phyloP scores from a whole-genome alignment of 2,113 vertebrate genomes.

The Pterophyllum scalare region DNA sequence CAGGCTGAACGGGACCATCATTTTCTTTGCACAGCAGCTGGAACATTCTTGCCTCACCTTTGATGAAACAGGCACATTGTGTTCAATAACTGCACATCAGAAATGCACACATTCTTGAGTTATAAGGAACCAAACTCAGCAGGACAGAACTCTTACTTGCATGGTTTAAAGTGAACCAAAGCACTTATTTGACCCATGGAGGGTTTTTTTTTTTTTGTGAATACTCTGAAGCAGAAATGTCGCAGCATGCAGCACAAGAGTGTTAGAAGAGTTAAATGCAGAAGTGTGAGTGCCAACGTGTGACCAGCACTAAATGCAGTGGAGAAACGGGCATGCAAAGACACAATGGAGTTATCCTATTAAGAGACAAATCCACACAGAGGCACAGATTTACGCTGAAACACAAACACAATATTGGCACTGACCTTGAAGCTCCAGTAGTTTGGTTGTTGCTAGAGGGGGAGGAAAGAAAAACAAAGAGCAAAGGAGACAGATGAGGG shows the following conservation, averaged over 20 bases:
- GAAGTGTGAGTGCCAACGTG: conserved; percentile 23
- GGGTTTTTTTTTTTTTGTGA: accelerated
- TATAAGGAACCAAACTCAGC: not conserved
- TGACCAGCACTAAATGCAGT: conserved; percentile 5
- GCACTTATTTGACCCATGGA: not conserved
- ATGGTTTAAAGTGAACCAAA: not conserved
- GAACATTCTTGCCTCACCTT: not conserved
- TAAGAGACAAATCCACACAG: conserved; percentile 58
- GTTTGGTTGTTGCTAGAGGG: conserved; percentile 89
- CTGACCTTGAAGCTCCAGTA: conserved; percentile 99
- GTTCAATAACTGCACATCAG: not conserved
- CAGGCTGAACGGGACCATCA: not conserved
- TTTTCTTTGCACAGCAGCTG: not conserved
- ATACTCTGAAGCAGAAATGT: not conserved
- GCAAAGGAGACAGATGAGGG: conserved; percentile 53
- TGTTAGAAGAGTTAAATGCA: conserved; percentile 12
- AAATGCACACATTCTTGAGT: not conserved
- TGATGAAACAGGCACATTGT: not conserved
- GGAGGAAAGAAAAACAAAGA: conserved; percentile 21
- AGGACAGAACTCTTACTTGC: not conserved
- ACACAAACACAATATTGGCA: conserved; percentile 79
- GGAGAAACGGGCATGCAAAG: conserved; percentile 52
- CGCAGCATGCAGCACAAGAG: conserved; percentile 7
- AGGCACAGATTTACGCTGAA: conserved; percentile 55
- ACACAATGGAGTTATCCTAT: conserved; percentile 51